phyloP scores from a whole-genome alignment of 2,888 invertebrate genomes.

The Smittia sp. region DNA sequence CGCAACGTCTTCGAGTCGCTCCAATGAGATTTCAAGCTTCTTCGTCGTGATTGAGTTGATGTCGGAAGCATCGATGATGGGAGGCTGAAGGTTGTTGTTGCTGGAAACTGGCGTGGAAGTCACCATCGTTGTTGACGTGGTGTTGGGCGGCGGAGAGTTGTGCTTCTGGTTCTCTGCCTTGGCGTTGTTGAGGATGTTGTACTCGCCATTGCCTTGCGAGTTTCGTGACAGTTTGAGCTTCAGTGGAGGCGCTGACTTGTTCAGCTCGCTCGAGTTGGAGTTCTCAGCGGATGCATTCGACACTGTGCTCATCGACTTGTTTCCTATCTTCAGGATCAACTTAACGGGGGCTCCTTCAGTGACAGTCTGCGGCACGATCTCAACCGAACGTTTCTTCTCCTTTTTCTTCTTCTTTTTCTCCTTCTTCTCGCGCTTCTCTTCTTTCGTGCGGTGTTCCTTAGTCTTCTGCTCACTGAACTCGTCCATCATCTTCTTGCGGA shows the following conservation, averaged over 20 bases:
- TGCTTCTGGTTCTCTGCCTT: constrained; percentile 39
- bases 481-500: constrained; percentile 77
- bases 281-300: constrained; percentile 56
- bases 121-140: constrained; percentile 47
- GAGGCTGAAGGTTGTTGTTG: constrained; percentile 45
- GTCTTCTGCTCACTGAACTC: constrained; percentile 70
- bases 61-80: constrained; percentile 44
- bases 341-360: constrained; percentile 43
- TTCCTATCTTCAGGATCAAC: constrained; percentile 34
- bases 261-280: constrained; percentile 50
- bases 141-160: constrained; percentile 44
- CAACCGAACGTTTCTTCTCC: constrained; percentile 55
- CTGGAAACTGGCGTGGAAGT: constrained; percentile 45
- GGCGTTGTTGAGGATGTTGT: constrained; percentile 53
- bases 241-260: constrained; percentile 70
- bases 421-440: constrained; percentile 54
- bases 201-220: constrained; percentile 68
- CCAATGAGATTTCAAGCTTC: constrained; percentile 43
- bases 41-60: constrained; percentile 41
- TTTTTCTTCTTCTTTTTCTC: constrained; percentile 59
- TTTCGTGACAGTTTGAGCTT: constrained; percentile 80
- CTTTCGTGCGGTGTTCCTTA: constrained; percentile 47
- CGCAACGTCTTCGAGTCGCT: constrained; percentile 44
- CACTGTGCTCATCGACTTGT: constrained; percentile 47
- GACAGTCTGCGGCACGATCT: constrained; percentile 44